Evolutionary conservation across 2,888 invertebrate genomes (phyloP).

Genomic region (Agrochola macilenta): DNA sequence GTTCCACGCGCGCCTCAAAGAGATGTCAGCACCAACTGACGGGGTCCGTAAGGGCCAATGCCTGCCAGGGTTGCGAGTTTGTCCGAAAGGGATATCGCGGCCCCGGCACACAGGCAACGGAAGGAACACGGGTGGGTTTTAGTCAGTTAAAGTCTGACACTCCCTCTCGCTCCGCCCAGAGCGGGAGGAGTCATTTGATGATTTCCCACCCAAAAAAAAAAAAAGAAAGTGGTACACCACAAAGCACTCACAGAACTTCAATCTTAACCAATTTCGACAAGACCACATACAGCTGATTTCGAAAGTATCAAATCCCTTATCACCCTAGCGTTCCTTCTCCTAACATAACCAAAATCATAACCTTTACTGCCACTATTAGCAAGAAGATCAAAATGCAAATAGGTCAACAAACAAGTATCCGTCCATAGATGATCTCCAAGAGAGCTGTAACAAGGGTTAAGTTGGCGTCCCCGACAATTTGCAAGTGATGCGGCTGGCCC

Average conservation of each 20-base stretch:
- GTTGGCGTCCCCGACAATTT: conserved; percentile 54
- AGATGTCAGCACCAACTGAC: no score
- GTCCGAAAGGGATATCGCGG: no score
- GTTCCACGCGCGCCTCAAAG: no score
- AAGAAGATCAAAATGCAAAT: conserved; percentile 55
- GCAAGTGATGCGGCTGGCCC: conserved; percentile 59
- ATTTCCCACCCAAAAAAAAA: no score
- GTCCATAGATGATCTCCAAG: conserved; percentile 58
- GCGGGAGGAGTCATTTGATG: no score
- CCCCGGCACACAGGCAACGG: no score
- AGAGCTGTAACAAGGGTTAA: conserved; percentile 56
- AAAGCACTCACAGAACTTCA: neutral
- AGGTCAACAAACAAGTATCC: conserved; percentile 52
- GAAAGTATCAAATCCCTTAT: neutral
- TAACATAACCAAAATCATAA: conserved; percentile 16
- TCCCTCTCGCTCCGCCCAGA: no score
- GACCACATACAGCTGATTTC: neutral
- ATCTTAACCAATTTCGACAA: neutral
- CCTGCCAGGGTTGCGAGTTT: no score
- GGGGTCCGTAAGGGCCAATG: no score
- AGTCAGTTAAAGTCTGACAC: no score
- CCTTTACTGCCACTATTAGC: conserved; percentile 29
- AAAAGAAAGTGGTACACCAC: no score
- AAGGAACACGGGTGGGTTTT: no score
- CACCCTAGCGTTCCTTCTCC: neutral